A percentile compares a stretch with the other conserved stretches of the same genome.
phyloP scores from a whole-genome alignment of 2,797 vertebrate genomes.

The Falco rusticolus region DNA sequence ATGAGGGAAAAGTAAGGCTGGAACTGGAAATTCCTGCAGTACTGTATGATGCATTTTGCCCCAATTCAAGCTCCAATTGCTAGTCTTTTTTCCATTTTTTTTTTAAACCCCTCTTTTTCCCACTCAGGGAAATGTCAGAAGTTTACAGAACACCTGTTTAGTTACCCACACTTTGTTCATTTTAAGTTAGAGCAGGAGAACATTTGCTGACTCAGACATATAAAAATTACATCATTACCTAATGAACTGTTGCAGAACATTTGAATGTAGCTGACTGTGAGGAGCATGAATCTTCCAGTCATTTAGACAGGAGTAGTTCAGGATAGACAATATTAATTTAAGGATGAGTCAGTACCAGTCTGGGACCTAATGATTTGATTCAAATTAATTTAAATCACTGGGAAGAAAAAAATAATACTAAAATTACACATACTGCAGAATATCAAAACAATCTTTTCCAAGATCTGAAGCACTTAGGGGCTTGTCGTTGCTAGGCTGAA shows the following conservation, averaged over 20 bases:
- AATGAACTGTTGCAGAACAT: constrained; percentile 73
- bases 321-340: constrained; percentile 79
- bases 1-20: background rate
- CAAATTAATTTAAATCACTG: constrained; percentile 78
- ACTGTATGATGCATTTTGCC: background rate
- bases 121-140: background rate
- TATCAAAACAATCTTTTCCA: constrained; percentile 20
- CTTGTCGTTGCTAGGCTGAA: background rate
- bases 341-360: constrained; percentile 74
- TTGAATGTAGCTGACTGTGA: constrained; percentile 63
- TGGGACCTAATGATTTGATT: constrained; percentile 78
- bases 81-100: background rate
- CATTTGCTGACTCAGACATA: constrained; percentile 62
- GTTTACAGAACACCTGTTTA: constrained; percentile 42
- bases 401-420: constrained; percentile 50
- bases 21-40: background rate
- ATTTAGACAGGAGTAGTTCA: constrained; percentile 74
- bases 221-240: constrained; percentile 72
- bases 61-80: background rate
- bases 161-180: constrained; percentile 21
- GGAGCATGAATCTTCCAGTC: constrained; percentile 65
- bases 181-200: constrained; percentile 46
- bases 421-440: constrained; percentile 46
- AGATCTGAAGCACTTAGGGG: background rate
- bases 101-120: background rate